These are phyloP conservation scores for Oscheius myriophilus DNA, from an alignment of 2,888 invertebrate genomes.

Conservation along the genomic window DNA sequence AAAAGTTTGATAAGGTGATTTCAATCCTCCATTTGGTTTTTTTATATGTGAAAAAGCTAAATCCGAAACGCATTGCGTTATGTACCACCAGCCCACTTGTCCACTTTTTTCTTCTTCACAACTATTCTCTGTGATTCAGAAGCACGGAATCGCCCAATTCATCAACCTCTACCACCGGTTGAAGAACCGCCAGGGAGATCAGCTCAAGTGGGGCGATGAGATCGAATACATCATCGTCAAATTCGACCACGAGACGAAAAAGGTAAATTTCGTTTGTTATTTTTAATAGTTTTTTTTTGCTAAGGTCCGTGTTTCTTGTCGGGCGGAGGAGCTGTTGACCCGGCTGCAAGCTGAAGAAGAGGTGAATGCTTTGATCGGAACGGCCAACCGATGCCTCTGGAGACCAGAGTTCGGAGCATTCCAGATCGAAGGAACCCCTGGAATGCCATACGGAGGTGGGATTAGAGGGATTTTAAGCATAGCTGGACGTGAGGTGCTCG, in stretches of 20 bases:
- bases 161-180: slow-evolving; percentile 90
- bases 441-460: slow-evolving; percentile 76
- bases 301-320: slow-evolving; percentile 82
- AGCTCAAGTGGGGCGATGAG: slow-evolving; percentile 96
- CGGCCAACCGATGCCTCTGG: slow-evolving; percentile 78
- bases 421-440: slow-evolving; percentile 97
- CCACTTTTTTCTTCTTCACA: no score
- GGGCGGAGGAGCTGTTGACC: slow-evolving; percentile 83
- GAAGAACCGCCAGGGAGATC: slow-evolving; percentile 87
- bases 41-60: no score
- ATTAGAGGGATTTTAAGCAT: no score
- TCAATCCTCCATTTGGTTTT: no score
- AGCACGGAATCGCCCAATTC: slow-evolving; percentile 94
- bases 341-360: slow-evolving; percentile 78
- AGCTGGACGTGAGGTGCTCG: no score
- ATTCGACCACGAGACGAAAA: slow-evolving; percentile 86
- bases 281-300: not conserved
- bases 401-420: slow-evolving; percentile 98
- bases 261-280: slow-evolving; percentile 37
- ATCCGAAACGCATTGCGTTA: no score
- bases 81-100: no score
- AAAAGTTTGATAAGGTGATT: no score
- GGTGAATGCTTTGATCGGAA: slow-evolving; percentile 65
- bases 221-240: slow-evolving; percentile 95
- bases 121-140: no score